Evolutionary conservation across 2,888 invertebrate genomes (phyloP).

Genomic region (Latrodectus elegans): DNA sequence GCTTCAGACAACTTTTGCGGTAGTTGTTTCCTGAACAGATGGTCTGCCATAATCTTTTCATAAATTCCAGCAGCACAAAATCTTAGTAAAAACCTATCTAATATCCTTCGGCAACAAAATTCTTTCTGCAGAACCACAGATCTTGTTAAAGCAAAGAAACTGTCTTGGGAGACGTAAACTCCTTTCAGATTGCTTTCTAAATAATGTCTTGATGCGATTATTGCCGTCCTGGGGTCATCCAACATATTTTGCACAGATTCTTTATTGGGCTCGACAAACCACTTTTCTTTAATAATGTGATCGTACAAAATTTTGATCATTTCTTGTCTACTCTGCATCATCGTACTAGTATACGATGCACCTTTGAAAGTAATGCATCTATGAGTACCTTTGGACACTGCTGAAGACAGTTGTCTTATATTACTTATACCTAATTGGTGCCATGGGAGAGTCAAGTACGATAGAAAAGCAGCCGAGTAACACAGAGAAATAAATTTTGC

Average conservation of each 20-base stretch:
- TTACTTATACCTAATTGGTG: background rate
- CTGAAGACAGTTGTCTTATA: slow-evolving; percentile 1
- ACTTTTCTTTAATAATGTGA: slow-evolving; percentile 12
- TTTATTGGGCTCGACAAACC: background rate
- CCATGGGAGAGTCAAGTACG: slow-evolving; percentile 40
- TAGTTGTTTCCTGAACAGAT: slow-evolving; percentile 13
- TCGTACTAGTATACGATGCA: background rate
- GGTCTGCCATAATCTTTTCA: slow-evolving; percentile 23
- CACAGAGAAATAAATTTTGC: slow-evolving; percentile 17
- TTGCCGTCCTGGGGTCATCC: background rate
- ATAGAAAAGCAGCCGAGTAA: slow-evolving; percentile 21
- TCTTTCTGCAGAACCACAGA: slow-evolving; percentile 15
- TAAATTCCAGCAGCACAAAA: slow-evolving; percentile 30
- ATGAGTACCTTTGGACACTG: background rate
- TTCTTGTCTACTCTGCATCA: slow-evolving; percentile 1
- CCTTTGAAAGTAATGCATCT: slow-evolving; percentile 11
- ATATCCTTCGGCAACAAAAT: background rate
- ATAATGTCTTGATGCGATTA: slow-evolving; percentile 25
- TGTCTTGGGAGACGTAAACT: slow-evolving; percentile 25
- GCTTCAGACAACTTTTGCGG: background rate
- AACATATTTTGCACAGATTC: background rate
- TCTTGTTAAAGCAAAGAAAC: slow-evolving; percentile 4
- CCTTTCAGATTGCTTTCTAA: background rate
- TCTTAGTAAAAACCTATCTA: slow-evolving; percentile 18
- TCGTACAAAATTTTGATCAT: background rate